Conservation (phyloP, 1,140 invertebrate genomes). For the Aphelenchoides besseyi region DNA sequence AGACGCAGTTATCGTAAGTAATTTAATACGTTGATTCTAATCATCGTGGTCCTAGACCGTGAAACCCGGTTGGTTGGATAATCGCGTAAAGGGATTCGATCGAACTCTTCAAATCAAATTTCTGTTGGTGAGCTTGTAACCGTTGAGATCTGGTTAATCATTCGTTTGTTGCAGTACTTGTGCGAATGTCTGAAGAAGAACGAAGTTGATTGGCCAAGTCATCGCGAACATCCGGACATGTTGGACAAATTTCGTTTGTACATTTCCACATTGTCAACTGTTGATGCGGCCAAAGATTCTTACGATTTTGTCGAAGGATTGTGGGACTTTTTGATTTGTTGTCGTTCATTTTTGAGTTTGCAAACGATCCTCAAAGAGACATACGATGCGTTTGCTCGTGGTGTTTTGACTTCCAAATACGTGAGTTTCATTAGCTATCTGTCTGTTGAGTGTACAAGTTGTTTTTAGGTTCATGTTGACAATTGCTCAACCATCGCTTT, state of each 20-base stretch:
- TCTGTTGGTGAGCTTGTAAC: background rate
- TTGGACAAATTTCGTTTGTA: background rate
- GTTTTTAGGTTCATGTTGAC: conserved; percentile 3
- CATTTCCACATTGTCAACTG: background rate
- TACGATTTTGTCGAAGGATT: conserved; percentile 3
- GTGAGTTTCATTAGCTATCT: background rate
- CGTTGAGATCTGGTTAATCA: background rate
- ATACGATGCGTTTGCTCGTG: background rate
- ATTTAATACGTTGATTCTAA: background rate
- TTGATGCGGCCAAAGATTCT: background rate
- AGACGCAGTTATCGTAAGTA: background rate
- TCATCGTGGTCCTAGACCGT: background rate
- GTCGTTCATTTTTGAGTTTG: background rate
- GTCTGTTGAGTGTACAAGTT: background rate
- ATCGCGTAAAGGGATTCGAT: background rate
- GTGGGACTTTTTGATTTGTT: conserved; percentile 6
- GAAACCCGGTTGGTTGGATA: conserved; percentile 9
- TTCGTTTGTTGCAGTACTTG: background rate
- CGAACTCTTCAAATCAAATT: background rate
- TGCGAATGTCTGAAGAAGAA: conserved; percentile 7
- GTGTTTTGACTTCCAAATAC: background rate
- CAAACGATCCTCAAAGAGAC: background rate
- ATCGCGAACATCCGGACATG: background rate
- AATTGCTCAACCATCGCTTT: background rate
- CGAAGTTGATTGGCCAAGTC: conserved; percentile 1